phyloP scores from a whole-genome alignment of 2,113 vertebrate genomes.

The Crotophaga sulcirostris region DNA sequence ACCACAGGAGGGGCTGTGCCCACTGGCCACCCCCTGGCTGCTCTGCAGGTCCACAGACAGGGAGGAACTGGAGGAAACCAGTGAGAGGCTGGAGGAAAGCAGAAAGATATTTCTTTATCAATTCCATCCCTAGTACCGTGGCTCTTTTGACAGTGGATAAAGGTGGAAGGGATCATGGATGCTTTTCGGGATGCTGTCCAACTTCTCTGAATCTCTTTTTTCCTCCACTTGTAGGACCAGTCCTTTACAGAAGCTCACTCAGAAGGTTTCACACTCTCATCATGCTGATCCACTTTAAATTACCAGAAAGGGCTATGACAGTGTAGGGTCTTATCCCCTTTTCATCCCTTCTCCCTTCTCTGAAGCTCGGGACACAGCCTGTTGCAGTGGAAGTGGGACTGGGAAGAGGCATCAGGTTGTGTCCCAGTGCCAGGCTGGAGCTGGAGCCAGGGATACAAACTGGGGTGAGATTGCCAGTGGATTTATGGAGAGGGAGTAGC shows the following conservation, averaged over 20 bases:
- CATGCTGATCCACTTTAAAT: background rate
- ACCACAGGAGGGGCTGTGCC: background rate
- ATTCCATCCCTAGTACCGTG: background rate
- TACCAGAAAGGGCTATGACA: background rate
- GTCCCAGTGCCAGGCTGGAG: background rate
- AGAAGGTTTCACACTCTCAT: background rate
- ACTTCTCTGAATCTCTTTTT: background rate
- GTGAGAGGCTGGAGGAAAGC: background rate
- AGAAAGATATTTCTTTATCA: background rate
- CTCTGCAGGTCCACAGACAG: background rate
- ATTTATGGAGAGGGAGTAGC: background rate
- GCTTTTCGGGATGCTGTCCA: background rate
- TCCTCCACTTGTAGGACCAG: background rate
- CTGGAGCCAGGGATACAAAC: background rate
- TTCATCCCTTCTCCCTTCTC: background rate
- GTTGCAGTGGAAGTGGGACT: background rate
- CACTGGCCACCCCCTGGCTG: accelerated
- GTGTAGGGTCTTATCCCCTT: background rate
- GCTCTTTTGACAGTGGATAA: background rate
- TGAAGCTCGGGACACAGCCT: background rate
- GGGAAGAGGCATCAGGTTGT: accelerated
- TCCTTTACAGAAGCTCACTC: background rate
- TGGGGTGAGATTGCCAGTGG: background rate
- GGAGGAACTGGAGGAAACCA: background rate
- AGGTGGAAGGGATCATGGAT: background rate